phyloP scores from a whole-genome alignment of 2,797 vertebrate genomes.

The Microctenopoma steveboyesi region DNA sequence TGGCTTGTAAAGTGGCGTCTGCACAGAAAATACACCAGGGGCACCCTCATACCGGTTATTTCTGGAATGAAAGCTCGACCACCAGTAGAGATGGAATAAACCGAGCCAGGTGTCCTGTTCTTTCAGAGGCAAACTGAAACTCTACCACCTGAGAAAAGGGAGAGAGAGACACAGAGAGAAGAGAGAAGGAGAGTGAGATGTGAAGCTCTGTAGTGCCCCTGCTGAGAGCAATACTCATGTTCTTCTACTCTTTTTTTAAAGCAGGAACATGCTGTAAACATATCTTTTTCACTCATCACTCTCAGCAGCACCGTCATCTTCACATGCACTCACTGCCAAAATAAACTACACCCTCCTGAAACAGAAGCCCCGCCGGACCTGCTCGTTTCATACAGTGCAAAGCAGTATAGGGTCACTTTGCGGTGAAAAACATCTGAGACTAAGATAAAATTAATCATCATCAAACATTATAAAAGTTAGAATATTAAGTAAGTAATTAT shows the following conservation, averaged over 20 bases:
- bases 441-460: neutral
- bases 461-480: neutral
- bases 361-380: constrained; percentile 3
- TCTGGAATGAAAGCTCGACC: constrained; percentile 75
- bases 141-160: constrained; percentile 41
- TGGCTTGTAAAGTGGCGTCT: constrained; percentile 66
- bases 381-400: neutral
- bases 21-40: constrained; percentile 61
- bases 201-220: constrained; percentile 35
- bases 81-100: constrained; percentile 38
- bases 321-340: constrained; percentile 15
- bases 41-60: constrained; percentile 65
- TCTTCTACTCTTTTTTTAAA: constrained; percentile 15
- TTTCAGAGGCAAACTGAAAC: constrained; percentile 49
- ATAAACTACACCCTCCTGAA: constrained; percentile 2
- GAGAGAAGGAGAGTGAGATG: constrained; percentile 30
- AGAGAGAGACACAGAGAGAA: constrained; percentile 17
- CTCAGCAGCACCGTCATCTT: constrained; percentile 12
- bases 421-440: neutral
- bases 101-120: constrained; percentile 67
- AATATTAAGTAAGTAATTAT: neutral
- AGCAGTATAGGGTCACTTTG: neutral
- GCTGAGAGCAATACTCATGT: constrained; percentile 64
- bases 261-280: constrained; percentile 52
- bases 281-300: constrained; percentile 20